Evolutionary conservation across 2,888 invertebrate species (phyloP), one percentile per base, ranked within the genome.

Genomic region (Troglohyphantes excavatus): DNA sequence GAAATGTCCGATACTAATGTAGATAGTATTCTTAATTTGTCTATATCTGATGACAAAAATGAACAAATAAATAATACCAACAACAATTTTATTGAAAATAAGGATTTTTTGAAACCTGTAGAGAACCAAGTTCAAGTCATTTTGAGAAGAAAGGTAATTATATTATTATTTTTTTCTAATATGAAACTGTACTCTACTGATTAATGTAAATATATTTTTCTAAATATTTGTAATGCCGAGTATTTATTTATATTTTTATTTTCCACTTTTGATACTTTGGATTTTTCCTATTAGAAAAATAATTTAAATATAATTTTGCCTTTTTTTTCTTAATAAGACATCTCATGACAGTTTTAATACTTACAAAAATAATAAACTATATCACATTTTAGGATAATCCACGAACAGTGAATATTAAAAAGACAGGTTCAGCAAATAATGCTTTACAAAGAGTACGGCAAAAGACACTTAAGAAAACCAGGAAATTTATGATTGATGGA

Each of bases 401-500:
- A 13, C 21, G 73, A 33, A 27, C 53, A 26, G 13, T 61, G 13
- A 19, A 23, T 39, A 46, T 13, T 5, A 90, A 84, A 65, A 90
- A 79, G 65, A 23, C 63, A 33, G 65, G 27, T 67, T 27, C 67
- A 61, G n/a, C 39, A n/a, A 63, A 53, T 59, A 65, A 73, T 85
- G 61, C 78, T 39, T 68, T 75, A 0, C 79, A 90, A 19, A 81
- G 65, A 59, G 33, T 91, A 19, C 91, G 90, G 67, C 96, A 97
- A 93, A 98, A 98, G 93, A 99, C 99, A 0, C 95, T 99, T 90
- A 99, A 98, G 92, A 96, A 99, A 59, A 99, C 99, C 68, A 95
- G 99, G 89, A 98, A 98, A 94, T 99, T 98, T 94, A 97, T 98
- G 93, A 98, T 99, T 67, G 99, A 99, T 93, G 99, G 99, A 68